Percentiles rank a stretch among this genome's conserved stretches.
These are phyloP conservation scores for Choristoneura fumiferana DNA, from an alignment of 1,140 invertebrate species.

Conservation along the genomic window DNA sequence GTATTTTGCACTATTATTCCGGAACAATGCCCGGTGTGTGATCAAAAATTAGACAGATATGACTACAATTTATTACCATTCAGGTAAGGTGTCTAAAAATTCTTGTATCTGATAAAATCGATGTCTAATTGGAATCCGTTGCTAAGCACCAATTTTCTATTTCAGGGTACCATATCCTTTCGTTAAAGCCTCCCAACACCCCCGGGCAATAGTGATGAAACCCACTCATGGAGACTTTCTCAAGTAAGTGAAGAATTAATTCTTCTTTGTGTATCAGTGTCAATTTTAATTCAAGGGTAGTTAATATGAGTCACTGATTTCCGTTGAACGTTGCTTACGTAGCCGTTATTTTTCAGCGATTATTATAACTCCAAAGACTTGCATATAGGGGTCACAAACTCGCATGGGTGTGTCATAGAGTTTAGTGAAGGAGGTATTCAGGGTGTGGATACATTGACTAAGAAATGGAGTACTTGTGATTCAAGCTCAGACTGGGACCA, in stretches of 20 bases:
- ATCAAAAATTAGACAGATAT: conserved; percentile 79
- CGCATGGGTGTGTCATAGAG: conserved; percentile 85
- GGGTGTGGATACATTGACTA: conserved; percentile 63
- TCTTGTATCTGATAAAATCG: conserved; percentile 17
- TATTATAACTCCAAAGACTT: conserved; percentile 89
- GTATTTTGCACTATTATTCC: conserved; percentile 88
- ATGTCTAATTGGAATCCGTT: conserved; percentile 36
- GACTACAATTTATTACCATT: conserved; percentile 85
- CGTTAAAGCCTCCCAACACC: conserved; percentile 84
- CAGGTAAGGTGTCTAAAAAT: conserved; percentile 72
- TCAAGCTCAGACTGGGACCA: conserved; percentile 80
- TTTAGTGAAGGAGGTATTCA: conserved; percentile 86
- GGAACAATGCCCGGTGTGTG: conserved; percentile 84
- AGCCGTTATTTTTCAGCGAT: conserved; percentile 79
- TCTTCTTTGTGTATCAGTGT: conserved; percentile 19
- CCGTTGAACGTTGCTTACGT: conserved; percentile 28
- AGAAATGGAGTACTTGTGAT: conserved; percentile 61
- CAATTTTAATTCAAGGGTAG: conserved; percentile 2
- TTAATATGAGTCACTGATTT: conserved; percentile 41
- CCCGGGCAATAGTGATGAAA: conserved; percentile 87
- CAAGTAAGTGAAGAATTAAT: conserved; percentile 79
- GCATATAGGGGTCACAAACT: conserved; percentile 90
- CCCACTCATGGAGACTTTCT: conserved; percentile 90
- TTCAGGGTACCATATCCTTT: conserved; percentile 88
- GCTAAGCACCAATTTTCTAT: conserved; percentile 50